A percentile compares a stretch with the other conserved stretches of the same genome.
These are phyloP conservation scores for Apotomis turbidana DNA, from an alignment of 2,888 invertebrate species.

Conservation along the genomic window DNA sequence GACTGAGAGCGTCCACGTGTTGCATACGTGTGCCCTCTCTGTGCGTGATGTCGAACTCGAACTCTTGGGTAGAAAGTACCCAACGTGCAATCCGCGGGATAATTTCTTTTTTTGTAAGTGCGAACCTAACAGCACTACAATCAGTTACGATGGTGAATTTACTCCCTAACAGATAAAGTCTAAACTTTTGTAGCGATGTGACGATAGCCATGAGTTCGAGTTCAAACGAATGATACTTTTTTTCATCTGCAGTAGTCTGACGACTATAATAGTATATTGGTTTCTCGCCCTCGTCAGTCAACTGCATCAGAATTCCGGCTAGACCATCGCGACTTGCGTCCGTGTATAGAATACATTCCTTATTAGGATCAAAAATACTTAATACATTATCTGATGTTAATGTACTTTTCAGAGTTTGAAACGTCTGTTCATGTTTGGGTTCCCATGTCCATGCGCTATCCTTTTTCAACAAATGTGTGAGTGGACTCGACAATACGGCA, in stretches of 20 bases:
- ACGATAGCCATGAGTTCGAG: slow-evolving; percentile 58
- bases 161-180: slow-evolving; percentile 50
- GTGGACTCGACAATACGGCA: slow-evolving; percentile 46
- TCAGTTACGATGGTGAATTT: slow-evolving; percentile 51
- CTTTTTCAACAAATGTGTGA: slow-evolving; percentile 46
- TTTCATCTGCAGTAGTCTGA: slow-evolving; percentile 44
- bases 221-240: slow-evolving; percentile 43
- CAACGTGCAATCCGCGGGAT: slow-evolving; percentile 41
- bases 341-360: slow-evolving; percentile 26
- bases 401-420: slow-evolving; percentile 28
- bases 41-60: slow-evolving; percentile 16
- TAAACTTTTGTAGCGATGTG: slow-evolving; percentile 49
- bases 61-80: slow-evolving; percentile 19
- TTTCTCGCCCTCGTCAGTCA: slow-evolving; percentile 34
- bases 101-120: slow-evolving; percentile 49
- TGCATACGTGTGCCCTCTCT: slow-evolving; percentile 40
- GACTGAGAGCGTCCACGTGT: slow-evolving; percentile 6
- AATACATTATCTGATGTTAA: slow-evolving; percentile 19
- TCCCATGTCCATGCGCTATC: slow-evolving; percentile 50
- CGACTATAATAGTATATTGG: slow-evolving; percentile 38
- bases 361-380: slow-evolving; percentile 37
- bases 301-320: slow-evolving; percentile 39
- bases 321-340: slow-evolving; percentile 43
- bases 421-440: slow-evolving; percentile 10
- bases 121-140: slow-evolving; percentile 52